Percentiles rank a stretch among this genome's conserved stretches.
Conservation (phyloP, 2,888 invertebrate species). For the Criorhina ranunculi region DNA sequence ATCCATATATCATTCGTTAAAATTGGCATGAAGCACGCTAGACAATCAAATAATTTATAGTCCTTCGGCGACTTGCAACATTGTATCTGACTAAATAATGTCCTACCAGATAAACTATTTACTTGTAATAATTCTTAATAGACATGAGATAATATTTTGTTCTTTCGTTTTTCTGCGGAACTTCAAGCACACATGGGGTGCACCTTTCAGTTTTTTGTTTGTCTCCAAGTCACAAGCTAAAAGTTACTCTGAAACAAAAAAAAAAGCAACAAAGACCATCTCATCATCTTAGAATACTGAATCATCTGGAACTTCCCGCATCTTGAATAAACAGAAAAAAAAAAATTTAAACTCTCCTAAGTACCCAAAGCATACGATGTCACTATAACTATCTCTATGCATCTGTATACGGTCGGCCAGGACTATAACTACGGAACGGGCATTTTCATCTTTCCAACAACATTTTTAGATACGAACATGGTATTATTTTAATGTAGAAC, state of each 20-base stretch:
- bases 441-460: slow-evolving; percentile 73
- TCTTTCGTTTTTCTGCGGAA: not conserved
- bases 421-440: slow-evolving; percentile 25
- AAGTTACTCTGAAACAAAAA: not conserved
- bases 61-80: slow-evolving; percentile 29
- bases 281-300: slow-evolving; percentile 50
- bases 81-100: slow-evolving; percentile 24
- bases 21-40: slow-evolving; percentile 12
- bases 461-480: slow-evolving; percentile 73
- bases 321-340: slow-evolving; percentile 15
- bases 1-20: slow-evolving; percentile 23
- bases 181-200: slow-evolving; percentile 37
- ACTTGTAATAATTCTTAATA: slow-evolving; percentile 55
- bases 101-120: slow-evolving; percentile 43
- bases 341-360: slow-evolving; percentile 33
- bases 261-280: slow-evolving; percentile 21
- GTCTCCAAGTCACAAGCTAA: slow-evolving; percentile 12
- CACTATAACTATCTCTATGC: slow-evolving; percentile 45
- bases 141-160: slow-evolving; percentile 34
- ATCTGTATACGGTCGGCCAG: slow-evolving; percentile 40
- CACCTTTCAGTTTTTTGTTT: slow-evolving; percentile 19
- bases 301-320: slow-evolving; percentile 53
- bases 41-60: slow-evolving; percentile 53
- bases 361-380: slow-evolving; percentile 38
- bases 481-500: slow-evolving; percentile 80